Conservation (phyloP, 2,797 vertebrate genomes). For the Tapirus indicus region DNA sequence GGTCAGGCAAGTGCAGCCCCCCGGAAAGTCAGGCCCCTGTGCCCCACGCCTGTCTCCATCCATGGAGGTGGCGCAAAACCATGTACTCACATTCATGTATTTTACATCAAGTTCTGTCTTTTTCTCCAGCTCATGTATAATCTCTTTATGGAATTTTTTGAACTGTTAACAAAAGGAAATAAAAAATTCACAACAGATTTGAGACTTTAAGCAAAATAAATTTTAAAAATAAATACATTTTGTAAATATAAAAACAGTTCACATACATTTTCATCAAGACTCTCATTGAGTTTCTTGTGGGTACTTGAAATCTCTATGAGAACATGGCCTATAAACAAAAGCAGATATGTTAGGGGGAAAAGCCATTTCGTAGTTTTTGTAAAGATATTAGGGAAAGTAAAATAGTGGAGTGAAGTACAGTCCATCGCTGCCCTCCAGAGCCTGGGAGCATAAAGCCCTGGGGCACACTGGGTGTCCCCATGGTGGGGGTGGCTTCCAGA, state of each 20-base stretch:
- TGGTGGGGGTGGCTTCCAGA: background rate
- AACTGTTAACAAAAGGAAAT: slow-evolving; percentile 90
- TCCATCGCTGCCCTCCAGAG: accelerated
- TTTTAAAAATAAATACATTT: background rate
- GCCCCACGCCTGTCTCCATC: accelerated
- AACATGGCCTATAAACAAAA: slow-evolving; percentile 93
- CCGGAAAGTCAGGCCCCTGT: background rate
- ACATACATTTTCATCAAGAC: slow-evolving; percentile 96
- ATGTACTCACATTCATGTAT: slow-evolving; percentile 96
- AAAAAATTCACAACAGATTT: slow-evolving; percentile 51
- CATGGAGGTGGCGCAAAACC: background rate
- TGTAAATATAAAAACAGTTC: slow-evolving; percentile 49
- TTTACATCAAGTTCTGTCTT: slow-evolving; percentile 99
- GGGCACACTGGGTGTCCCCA: accelerated
- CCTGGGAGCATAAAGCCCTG: background rate
- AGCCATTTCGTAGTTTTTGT: background rate
- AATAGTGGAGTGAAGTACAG: background rate
- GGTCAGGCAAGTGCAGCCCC: background rate
- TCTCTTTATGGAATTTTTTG: slow-evolving; percentile 96
- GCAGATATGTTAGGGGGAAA: background rate
- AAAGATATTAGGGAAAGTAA: background rate
- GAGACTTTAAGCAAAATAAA: slow-evolving; percentile 21
- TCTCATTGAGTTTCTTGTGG: slow-evolving; percentile 94
- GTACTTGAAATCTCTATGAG: slow-evolving; percentile 96
- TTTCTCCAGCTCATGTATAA: slow-evolving; percentile 96